Evolutionary conservation across 2,888 invertebrate species (phyloP).

Genomic region (Abscondita cerata): DNA sequence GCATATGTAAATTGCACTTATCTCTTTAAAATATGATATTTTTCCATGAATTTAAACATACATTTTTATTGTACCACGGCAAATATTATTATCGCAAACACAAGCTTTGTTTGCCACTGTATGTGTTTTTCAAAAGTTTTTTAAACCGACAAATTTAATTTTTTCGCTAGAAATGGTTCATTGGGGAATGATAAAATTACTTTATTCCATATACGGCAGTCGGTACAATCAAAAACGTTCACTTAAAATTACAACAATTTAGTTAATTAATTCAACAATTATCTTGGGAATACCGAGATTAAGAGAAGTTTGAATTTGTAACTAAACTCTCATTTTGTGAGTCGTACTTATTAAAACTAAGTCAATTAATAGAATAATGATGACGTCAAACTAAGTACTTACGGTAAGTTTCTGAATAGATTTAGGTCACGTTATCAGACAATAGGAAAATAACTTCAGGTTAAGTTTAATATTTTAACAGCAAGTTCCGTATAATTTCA

Average conservation of each 20-base stretch:
- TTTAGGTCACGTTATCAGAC: constrained; percentile 16
- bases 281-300: neutral
- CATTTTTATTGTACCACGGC: no score
- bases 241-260: constrained; percentile 3
- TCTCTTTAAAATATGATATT: no score
- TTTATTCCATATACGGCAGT: no score
- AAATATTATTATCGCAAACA: no score
- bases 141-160: no score
- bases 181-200: no score
- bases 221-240: neutral
- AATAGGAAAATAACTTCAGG: constrained; percentile 2
- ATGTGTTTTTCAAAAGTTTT: no score
- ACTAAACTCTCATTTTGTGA: constrained; percentile 1
- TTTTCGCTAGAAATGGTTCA: no score
- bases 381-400: constrained; percentile 16
- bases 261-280: constrained; percentile 3
- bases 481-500: no score
- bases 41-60: no score
- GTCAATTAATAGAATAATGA: constrained; percentile 25
- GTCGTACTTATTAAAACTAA: constrained; percentile 20
- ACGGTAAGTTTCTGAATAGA: constrained; percentile 9
- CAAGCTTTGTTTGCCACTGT: no score
- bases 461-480: neutral
- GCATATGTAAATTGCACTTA: no score
- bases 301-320: constrained; percentile 2